Percentiles rank a stretch among this genome's conserved stretches.
Conservation (phyloP, 2,113 vertebrate genomes). For the Pollachius pollachius region DNA sequence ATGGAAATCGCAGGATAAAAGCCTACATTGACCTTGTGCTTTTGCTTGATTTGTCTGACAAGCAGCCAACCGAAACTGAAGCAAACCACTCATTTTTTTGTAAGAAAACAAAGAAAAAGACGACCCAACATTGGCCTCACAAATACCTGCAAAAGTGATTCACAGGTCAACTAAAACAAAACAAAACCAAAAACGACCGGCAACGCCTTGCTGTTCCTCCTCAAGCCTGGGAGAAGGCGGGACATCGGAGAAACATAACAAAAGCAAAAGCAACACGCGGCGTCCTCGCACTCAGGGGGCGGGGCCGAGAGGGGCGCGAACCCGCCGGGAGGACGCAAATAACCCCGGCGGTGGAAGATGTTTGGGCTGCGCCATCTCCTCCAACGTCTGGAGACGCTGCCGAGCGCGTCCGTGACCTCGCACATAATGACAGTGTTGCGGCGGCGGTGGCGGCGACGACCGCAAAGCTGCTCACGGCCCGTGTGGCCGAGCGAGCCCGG, state of each 20-base stretch:
- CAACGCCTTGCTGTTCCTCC: not conserved
- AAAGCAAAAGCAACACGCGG: not conserved
- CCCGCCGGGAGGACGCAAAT: constrained; percentile 48
- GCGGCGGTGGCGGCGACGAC: constrained; percentile 20
- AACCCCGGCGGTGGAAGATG: constrained; percentile 62
- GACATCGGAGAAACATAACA: not conserved
- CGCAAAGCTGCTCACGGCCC: constrained; percentile 47
- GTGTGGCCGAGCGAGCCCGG: constrained; percentile 51
- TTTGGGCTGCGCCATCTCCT: constrained; percentile 50
- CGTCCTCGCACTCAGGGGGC: not conserved
- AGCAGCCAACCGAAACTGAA: too few species aligned
- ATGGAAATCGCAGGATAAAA: too few species aligned
- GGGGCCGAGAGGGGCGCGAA: not conserved
- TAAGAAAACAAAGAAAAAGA: too few species aligned
- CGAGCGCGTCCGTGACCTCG: constrained; percentile 43
- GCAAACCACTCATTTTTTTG: too few species aligned
- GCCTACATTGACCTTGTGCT: too few species aligned
- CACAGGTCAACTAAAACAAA: not conserved
- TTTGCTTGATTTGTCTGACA: too few species aligned
- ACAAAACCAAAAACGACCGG: not conserved
- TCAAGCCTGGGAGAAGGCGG: not conserved
- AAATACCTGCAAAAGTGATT: not conserved
- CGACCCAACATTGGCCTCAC: not conserved
- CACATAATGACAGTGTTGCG: constrained; percentile 56
- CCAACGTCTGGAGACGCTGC: constrained; percentile 65